Evolutionary conservation across 2,113 vertebrate species (phyloP), one percentile per base, ranked within the genome.

Genomic region (Coptodon rendalli): DNA sequence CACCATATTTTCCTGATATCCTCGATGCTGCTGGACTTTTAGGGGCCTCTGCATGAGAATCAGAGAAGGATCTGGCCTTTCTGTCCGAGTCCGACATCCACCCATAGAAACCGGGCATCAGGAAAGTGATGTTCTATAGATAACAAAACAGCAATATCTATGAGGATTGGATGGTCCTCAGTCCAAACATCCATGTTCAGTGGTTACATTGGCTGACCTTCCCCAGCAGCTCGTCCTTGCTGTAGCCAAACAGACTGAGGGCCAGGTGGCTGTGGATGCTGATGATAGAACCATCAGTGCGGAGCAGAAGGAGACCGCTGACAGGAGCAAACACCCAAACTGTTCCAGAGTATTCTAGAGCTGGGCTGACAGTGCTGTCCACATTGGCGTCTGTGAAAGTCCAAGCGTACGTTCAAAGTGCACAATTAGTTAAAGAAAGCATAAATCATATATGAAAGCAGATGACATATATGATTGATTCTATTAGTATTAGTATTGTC

Each of bases 101-200:
- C 56, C 95, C 96, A 88, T 97, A 98, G 96, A 99, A 99, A 68
- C 96, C 96, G 29, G 98, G 98, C 85, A 99, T 97, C 94, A 99
- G 95, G 92, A 98, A 97, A 9, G 97, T 97, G 87, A 99, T 96
- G 34, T 93, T 97, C 98, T 99, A 92, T 95, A 52, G 59, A 93
- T 40, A 40, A 87, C 63, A 82, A 92, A 81, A n/a, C 40, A 86
- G 71, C 36, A 86, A 89, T 45, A 92, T 48, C 91, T 40, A n/a
- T 85, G 31, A 90, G 61, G 31, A 9, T 34, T 53, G 36, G 66
- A 9, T 4, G 14, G 4, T 45, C 3, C 7, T 87, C 24, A 61
- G 12, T 40, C 11, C 22, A 48, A 81, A 81, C 12, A 54, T 56
- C 61, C 57, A n/a, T 1, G 5, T 31, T 82, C 36, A 59, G 85